Percentiles rank a stretch among this genome's conserved stretches.
These are phyloP conservation scores for Rhea americana DNA, from an alignment of 2,113 vertebrate genomes.

Conservation along the genomic window DNA sequence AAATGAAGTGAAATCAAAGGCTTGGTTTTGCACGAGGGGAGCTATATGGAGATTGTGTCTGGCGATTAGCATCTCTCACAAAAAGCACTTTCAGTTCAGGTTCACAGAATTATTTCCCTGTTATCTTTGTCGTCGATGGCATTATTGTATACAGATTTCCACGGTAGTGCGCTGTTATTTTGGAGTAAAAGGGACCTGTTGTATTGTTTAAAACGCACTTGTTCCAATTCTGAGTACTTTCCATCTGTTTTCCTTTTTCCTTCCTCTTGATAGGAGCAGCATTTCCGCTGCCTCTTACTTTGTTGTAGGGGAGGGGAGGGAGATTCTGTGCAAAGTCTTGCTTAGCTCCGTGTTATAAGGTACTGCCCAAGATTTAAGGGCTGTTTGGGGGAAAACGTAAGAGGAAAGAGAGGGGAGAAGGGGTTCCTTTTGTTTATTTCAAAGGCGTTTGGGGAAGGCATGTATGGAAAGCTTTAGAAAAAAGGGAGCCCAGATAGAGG, in stretches of 20 bases:
- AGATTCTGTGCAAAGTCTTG: background rate
- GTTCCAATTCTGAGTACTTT: constrained; percentile 76
- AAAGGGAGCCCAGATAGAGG: background rate
- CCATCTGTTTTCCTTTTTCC: constrained; percentile 87
- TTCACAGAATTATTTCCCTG: constrained; percentile 87
- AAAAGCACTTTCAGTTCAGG: constrained; percentile 41
- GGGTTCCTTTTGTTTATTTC: background rate
- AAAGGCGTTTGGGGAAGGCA: background rate
- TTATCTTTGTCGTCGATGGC: constrained; percentile 80
- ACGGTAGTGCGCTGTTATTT: constrained; percentile 60
- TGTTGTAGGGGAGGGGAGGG: background rate
- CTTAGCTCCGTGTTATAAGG: background rate
- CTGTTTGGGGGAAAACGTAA: background rate
- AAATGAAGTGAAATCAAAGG: background rate
- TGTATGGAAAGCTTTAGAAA: background rate
- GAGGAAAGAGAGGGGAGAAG: background rate
- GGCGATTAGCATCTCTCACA: constrained; percentile 25
- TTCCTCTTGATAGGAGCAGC: constrained; percentile 77
- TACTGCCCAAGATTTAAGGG: background rate
- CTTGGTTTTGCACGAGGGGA: background rate
- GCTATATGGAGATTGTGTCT: background rate
- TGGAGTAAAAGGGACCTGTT: constrained; percentile 73
- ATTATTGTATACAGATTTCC: constrained; percentile 77
- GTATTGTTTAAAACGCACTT: constrained; percentile 78
- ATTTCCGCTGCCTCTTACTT: constrained; percentile 54